A percentile compares a stretch with the other conserved stretches of the same genome.
These are phyloP conservation scores for Microtus obscurus DNA, from an alignment of 2,797 vertebrate species.

Conservation along the genomic window DNA sequence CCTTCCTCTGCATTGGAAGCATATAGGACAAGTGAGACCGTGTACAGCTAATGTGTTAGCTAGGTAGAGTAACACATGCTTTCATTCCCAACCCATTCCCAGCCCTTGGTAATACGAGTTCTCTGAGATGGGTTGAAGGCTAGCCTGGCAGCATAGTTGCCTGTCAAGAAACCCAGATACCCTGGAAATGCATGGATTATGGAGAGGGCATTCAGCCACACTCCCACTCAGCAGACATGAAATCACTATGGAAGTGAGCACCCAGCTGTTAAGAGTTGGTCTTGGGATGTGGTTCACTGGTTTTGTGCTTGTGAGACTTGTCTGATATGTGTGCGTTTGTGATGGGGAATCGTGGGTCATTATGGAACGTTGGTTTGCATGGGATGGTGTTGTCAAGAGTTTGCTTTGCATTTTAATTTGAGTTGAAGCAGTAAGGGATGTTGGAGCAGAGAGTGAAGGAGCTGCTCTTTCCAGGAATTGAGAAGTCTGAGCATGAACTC, in stretches of 20 bases:
- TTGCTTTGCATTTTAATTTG: constrained; percentile 55
- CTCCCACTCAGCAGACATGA: no score
- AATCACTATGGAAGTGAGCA: neutral
- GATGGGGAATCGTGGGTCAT: neutral
- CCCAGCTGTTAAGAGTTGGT: neutral
- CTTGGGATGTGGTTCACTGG: neutral
- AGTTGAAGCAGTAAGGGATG: neutral
- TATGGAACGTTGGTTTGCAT: neutral
- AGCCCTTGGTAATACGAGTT: neutral
- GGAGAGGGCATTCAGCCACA: neutral
- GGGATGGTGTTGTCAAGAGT: constrained; percentile 5
- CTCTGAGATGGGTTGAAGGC: neutral
- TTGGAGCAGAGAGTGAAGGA: constrained; percentile 17
- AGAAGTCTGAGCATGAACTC: neutral
- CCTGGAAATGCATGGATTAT: neutral
- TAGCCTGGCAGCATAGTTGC: neutral
- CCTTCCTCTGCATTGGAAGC: neutral
- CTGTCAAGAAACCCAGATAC: neutral
- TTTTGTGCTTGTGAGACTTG: neutral
- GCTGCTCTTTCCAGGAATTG: constrained; percentile 19
- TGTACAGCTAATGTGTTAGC: neutral
- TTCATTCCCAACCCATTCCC: neutral
- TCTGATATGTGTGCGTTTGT: neutral
- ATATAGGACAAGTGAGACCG: neutral
- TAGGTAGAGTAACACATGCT: neutral